Conservation (phyloP, 2,888 invertebrate species). For the Lasioglossum vierecki region DNA sequence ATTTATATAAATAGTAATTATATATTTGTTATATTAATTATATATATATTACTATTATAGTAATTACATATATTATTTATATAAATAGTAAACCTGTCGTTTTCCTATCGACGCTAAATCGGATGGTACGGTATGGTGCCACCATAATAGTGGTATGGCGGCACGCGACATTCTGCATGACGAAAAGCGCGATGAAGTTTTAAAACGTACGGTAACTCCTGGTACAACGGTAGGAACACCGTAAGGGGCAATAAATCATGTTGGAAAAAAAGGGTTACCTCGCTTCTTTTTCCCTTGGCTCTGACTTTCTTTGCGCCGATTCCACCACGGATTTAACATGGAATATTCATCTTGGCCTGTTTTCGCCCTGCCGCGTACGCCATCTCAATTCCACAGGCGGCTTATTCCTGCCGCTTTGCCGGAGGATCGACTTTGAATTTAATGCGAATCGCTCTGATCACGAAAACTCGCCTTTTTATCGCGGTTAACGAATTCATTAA, state of each 20-base stretch:
- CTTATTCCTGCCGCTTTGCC: conserved; percentile 56
- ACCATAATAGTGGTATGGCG: not conserved
- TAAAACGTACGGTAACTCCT: conserved; percentile 47
- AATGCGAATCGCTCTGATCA: conserved; percentile 57
- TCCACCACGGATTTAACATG: conserved; percentile 78
- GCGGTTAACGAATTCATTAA: not conserved
- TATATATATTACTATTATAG: no score
- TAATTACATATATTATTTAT: no score
- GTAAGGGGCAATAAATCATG: conserved; percentile 60
- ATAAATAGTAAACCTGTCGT: no score
- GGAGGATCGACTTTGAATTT: conserved; percentile 65
- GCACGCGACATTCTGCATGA: not conserved
- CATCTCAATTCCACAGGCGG: conserved; percentile 66
- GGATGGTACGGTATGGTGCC: not conserved
- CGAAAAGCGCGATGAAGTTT: conserved; percentile 27
- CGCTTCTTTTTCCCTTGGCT: conserved; percentile 53
- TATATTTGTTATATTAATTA: no score
- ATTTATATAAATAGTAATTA: no score
- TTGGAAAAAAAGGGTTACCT: conserved; percentile 61
- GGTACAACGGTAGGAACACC: conserved; percentile 30
- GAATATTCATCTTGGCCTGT: conserved; percentile 81
- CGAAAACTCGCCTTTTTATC: not conserved
- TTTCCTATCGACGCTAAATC: not conserved
- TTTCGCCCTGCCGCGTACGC: conserved; percentile 70
- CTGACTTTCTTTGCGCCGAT: conserved; percentile 77